Evolutionary conservation across 2,797 vertebrate genomes (phyloP), one percentile per base, ranked within the genome.

Genomic region (Acipenser oxyrinchus): DNA sequence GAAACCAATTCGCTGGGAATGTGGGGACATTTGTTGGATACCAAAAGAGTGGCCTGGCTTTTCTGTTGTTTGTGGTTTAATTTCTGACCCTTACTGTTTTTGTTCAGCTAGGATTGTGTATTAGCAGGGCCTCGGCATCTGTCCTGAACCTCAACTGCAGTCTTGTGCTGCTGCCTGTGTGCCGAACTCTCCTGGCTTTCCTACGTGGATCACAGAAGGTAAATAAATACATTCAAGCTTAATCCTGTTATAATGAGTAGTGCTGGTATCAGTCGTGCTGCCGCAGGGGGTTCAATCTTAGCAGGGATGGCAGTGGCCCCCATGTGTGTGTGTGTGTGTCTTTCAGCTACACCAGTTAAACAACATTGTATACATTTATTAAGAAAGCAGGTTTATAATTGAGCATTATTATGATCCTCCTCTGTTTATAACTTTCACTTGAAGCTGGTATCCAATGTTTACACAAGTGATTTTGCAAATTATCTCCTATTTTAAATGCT

Each of bases 141-240:
- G 92, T 95, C 68, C 87, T 99, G 69, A 98, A 99, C 83, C 79
- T 99, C 77, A 99, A 99, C 88, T 97, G 95, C 88, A 92, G 94
- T 79, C 81, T 99, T 61, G 91, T 97, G 70, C 87, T 99, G 69
- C 74, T 99, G 60, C 95, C 96, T 0, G 89, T 97, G 92, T 98
- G 95, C 71, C 91, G 95, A 37, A 90, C 87, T 6, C 76, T 97
- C 71, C 76, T 98, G 78, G 91, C 94, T 64, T 87, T 89, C 65
- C 78, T 98, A 61, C 79, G 95, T 72, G 94, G 95, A 70, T 89
- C 90, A 50, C 89, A 84, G 74, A 89, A 75, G 91, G 96, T 98
- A 78, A 84, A 80, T 6, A 10, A 15, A n/a, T 23, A 15, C 75
- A 6, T 15, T 10, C 7, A 8, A 18, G 37, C 11, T 10, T 9